These are phyloP conservation scores for Psittacula cyanocephala DNA, from an alignment of 2,113 vertebrate genomes.

Conservation along the genomic window DNA sequence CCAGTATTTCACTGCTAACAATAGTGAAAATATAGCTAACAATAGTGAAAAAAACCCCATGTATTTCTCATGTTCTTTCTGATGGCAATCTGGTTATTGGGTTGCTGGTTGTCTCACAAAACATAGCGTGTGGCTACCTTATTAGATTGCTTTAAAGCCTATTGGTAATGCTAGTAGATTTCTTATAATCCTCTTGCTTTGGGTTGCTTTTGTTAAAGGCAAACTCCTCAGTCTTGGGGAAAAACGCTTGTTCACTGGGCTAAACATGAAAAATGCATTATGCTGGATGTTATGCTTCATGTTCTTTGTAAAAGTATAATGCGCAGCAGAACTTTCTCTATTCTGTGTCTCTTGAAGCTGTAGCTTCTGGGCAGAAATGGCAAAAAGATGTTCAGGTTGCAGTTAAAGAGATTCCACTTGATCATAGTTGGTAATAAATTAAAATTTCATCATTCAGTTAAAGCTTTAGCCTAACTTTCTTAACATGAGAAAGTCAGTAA, in stretches of 20 bases:
- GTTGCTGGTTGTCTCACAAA: conserved; percentile 68
- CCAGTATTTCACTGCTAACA: conserved; percentile 27
- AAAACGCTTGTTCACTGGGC: conserved; percentile 42
- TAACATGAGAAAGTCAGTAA: background rate
- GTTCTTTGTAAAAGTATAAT: conserved; percentile 11
- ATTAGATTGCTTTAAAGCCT: conserved; percentile 64
- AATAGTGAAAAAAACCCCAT: background rate
- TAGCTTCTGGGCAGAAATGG: conserved; percentile 5
- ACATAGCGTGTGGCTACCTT: conserved; percentile 50
- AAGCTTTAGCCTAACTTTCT: background rate
- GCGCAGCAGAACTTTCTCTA: background rate
- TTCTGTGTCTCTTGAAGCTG: conserved; percentile 8
- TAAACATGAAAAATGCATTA: conserved; percentile 52
- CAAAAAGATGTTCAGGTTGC: conserved; percentile 22
- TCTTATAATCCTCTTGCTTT: conserved; percentile 58
- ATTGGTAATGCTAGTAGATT: conserved; percentile 24
- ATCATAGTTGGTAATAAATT: background rate
- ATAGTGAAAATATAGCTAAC: background rate
- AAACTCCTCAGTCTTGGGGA: conserved; percentile 38
- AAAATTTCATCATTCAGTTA: background rate
- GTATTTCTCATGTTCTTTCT: conserved; percentile 59
- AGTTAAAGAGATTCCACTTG: background rate
- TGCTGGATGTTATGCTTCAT: conserved; percentile 28
- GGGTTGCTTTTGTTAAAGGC: conserved; percentile 58
- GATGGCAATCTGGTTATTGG: conserved; percentile 70